These are phyloP conservation scores for Phrynocephalus forsythii DNA, from an alignment of 2,797 vertebrate species.

Conservation along the genomic window DNA sequence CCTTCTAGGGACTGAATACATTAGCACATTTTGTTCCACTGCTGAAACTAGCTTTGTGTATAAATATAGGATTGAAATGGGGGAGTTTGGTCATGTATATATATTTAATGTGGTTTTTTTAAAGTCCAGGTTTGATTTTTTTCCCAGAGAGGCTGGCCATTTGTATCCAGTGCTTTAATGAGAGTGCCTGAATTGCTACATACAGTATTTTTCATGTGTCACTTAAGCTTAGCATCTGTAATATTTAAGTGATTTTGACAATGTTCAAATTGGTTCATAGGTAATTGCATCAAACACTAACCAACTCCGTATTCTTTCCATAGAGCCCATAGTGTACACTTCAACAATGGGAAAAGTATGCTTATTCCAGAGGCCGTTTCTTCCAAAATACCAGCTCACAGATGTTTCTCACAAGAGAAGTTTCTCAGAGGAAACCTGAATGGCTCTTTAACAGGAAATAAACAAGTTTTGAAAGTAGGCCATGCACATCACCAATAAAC, in stretches of 20 bases:
- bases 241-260: neutral
- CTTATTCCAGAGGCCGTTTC: neutral
- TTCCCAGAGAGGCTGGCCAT: neutral
- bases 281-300: neutral
- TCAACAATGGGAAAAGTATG: neutral
- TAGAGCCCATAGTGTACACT: neutral
- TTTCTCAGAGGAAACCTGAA: slow-evolving; percentile 40
- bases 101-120: neutral
- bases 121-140: neutral
- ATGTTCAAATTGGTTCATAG: neutral
- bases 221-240: neutral
- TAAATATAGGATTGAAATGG: neutral
- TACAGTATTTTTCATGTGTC: neutral
- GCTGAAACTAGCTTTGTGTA: slow-evolving; percentile 18
- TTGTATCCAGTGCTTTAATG: neutral
- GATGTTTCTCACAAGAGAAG: slow-evolving; percentile 6
- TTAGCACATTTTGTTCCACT: neutral
- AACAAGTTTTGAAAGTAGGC: slow-evolving; percentile 69
- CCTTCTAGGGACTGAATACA: neutral
- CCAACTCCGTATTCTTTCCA: neutral
- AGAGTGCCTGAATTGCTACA: neutral
- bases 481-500: slow-evolving; percentile 62
- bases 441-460: slow-evolving; percentile 51
- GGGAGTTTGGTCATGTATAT: neutral
- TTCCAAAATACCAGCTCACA: neutral